These are phyloP conservation scores for Otis tarda DNA, from an alignment of 2,113 vertebrate genomes.

Conservation along the genomic window DNA sequence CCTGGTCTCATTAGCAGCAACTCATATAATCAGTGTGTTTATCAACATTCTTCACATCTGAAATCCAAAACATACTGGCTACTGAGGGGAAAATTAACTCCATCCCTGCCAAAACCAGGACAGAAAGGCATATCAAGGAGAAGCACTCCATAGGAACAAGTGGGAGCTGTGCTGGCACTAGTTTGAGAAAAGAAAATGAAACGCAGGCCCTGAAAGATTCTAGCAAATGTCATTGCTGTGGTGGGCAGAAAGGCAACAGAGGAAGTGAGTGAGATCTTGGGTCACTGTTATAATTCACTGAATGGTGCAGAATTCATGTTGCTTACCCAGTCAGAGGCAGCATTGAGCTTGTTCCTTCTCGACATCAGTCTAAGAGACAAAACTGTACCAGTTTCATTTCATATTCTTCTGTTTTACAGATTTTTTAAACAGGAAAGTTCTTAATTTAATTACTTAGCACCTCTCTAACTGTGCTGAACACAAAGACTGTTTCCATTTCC, in stretches of 20 bases:
- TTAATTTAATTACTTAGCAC: neutral
- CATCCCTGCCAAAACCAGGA: too few relatives aligned
- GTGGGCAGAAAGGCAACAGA: neutral
- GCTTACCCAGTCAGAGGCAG: neutral
- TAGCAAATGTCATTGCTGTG: neutral
- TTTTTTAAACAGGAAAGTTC: neutral
- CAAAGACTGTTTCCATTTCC: neutral
- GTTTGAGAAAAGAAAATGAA: neutral
- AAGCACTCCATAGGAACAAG: neutral
- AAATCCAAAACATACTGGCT: too few relatives aligned
- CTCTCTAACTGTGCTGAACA: neutral
- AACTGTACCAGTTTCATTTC: neutral
- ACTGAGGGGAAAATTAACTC: too few relatives aligned
- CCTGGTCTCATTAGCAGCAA: too few relatives aligned
- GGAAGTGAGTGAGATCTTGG: neutral
- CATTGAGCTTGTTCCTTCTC: neutral
- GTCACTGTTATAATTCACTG: neutral
- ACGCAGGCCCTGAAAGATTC: neutral
- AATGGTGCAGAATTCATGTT: neutral
- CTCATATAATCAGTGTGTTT: too few relatives aligned
- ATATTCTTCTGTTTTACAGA: neutral
- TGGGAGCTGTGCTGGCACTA: neutral
- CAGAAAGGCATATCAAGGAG: neutral
- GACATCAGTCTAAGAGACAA: neutral
- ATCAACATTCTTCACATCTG: too few relatives aligned